phyloP scores from a whole-genome alignment of 2,888 invertebrate species.

The Sericinus montela region DNA sequence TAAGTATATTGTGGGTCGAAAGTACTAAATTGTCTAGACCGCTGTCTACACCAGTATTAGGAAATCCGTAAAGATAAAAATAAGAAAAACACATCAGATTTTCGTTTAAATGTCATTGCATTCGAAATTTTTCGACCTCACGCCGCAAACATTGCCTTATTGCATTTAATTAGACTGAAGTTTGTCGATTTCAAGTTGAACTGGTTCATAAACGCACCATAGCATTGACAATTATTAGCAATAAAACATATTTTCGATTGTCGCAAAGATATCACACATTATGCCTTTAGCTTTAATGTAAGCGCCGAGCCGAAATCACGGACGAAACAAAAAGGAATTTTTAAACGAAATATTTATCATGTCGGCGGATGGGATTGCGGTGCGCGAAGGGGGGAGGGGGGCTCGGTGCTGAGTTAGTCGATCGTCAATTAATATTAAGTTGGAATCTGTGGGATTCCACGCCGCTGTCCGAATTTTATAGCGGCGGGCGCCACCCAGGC shows the following conservation, averaged over 20 bases:
- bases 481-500: conserved; percentile 77
- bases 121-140: no score
- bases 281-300: background rate
- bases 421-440: conserved; percentile 78
- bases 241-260: background rate
- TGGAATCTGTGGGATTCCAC: conserved; percentile 79
- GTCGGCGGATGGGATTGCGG: conserved; percentile 26
- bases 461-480: conserved; percentile 78
- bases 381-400: conserved; percentile 22
- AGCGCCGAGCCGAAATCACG: conserved; percentile 5
- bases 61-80: no score
- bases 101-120: no score
- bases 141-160: no score
- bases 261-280: conserved; percentile 2
- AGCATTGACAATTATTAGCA: background rate
- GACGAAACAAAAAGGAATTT: conserved; percentile 14
- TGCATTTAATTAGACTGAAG: no score
- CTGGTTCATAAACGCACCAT: no score
- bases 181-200: no score
- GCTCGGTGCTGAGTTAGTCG: conserved; percentile 57
- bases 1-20: no score
- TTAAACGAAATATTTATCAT: conserved; percentile 37
- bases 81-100: no score
- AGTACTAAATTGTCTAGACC: no score
- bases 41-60: no score